Percentiles rank a stretch among this genome's conserved stretches.
Evolutionary conservation across 2,888 invertebrate genomes (phyloP).

Genomic region (Cosmorhoe ocellata): DNA sequence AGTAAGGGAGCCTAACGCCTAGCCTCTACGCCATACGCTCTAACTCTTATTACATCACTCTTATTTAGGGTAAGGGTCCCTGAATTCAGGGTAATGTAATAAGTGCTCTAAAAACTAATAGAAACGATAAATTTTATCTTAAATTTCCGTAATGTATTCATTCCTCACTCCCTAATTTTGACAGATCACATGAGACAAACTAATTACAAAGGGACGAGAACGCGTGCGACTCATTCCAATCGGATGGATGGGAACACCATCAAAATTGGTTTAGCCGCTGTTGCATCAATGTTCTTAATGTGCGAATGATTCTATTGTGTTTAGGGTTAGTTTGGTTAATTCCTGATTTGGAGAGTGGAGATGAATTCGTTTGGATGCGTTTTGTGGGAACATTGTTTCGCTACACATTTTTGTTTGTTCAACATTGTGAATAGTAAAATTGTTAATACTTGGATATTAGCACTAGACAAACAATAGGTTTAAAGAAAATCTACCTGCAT

Average conservation of each 20-base stretch:
- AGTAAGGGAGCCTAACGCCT: too few species aligned
- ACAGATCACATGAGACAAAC: constrained; percentile 6
- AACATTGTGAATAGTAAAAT: too few species aligned
- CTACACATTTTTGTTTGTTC: neutral
- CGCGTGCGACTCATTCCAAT: constrained; percentile 18
- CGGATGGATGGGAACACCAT: constrained; percentile 29
- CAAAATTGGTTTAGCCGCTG: constrained; percentile 32
- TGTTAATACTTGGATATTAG: too few species aligned
- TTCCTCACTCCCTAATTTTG: neutral
- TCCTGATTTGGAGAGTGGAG: constrained; percentile 1
- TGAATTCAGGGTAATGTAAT: too few species aligned
- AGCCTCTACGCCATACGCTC: too few species aligned
- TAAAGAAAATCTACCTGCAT: too few species aligned
- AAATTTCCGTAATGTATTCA: neutral
- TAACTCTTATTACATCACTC: too few species aligned
- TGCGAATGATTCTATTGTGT: constrained; percentile 13
- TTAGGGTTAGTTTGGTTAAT: constrained; percentile 1
- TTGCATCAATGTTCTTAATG: constrained; percentile 20
- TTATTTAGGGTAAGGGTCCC: too few species aligned
- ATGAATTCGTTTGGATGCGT: constrained; percentile 2
- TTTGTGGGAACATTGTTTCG: constrained; percentile 15
- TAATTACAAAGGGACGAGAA: constrained; percentile 1
- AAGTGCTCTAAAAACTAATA: too few species aligned
- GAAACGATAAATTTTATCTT: too few species aligned
- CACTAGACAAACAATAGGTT: too few species aligned